Conservation (phyloP, 2,113 vertebrate genomes). For the Tursiops truncatus region DNA sequence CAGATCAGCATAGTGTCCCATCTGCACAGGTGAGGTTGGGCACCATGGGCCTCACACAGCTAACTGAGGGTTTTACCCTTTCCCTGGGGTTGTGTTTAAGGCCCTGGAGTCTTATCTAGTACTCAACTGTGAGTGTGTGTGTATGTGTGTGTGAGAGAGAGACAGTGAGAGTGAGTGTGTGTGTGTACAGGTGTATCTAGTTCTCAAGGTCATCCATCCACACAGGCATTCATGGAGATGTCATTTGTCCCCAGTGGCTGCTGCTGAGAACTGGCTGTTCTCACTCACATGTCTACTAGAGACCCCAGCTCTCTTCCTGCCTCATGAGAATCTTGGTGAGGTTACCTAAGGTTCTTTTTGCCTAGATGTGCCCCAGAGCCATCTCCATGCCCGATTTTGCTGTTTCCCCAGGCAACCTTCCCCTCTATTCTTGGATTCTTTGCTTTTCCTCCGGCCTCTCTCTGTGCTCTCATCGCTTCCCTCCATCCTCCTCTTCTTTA, state of each 20-base stretch:
- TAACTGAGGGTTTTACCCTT: constrained; percentile 20
- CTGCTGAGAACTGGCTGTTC: neutral
- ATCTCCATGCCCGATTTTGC: neutral
- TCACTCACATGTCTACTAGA: neutral
- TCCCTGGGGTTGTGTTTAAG: neutral
- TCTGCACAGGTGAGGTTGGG: neutral
- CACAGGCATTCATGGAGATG: neutral
- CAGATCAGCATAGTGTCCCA: neutral
- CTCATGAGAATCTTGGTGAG: neutral
- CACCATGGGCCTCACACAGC: neutral
- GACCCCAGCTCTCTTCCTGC: neutral
- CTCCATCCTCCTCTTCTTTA: too few species aligned
- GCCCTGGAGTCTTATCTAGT: neutral
- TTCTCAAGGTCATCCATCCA: neutral
- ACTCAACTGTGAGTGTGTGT: neutral
- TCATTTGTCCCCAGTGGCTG: neutral
- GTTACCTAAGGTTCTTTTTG: neutral
- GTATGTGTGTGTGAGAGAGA: neutral
- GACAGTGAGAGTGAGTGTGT: neutral
- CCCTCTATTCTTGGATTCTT: neutral
- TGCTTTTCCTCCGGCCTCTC: too few species aligned
- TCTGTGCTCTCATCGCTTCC: too few species aligned
- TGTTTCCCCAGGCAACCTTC: neutral
- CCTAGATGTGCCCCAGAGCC: neutral
- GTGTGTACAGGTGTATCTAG: neutral